These are phyloP conservation scores for Pygoscelis adeliae DNA, from an alignment of 2,113 vertebrate genomes.

Conservation along the genomic window DNA sequence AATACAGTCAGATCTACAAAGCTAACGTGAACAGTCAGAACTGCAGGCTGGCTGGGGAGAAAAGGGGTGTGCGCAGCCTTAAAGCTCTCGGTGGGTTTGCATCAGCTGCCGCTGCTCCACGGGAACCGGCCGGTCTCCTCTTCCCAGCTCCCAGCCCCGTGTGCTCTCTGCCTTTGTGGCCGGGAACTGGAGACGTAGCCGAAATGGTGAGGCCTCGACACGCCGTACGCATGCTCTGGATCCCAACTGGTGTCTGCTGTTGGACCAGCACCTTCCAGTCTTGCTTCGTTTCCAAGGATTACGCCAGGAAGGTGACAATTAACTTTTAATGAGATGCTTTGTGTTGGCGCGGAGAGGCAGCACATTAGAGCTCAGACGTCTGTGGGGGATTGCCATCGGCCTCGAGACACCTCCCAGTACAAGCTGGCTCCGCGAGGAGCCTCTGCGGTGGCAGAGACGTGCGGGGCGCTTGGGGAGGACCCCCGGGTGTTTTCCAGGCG, in stretches of 20 bases:
- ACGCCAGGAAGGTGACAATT: neutral
- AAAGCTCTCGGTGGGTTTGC: neutral
- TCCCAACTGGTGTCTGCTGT: neutral
- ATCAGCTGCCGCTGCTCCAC: accelerated
- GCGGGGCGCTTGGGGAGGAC: neutral
- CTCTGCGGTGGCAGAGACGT: accelerated
- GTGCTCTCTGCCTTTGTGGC: neutral
- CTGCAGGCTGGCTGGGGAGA: neutral
- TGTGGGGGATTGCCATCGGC: accelerated
- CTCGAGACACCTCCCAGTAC: neutral
- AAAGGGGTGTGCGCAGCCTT: accelerated
- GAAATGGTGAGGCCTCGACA: accelerated
- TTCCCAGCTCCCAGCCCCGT: neutral
- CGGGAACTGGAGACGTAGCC: neutral
- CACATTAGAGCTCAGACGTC: neutral
- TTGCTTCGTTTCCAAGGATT: neutral
- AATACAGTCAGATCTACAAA: neutral
- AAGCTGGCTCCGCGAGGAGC: neutral
- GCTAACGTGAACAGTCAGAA: accelerated
- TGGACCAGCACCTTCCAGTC: neutral
- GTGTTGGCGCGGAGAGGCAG: accelerated
- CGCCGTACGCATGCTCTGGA: accelerated
- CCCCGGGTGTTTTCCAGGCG: neutral
- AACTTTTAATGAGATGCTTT: neutral
- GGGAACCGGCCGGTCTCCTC: accelerated